Base-by-base conservation (phyloP, 2,888 invertebrate species). In the Rhingia rostrata region DNA sequence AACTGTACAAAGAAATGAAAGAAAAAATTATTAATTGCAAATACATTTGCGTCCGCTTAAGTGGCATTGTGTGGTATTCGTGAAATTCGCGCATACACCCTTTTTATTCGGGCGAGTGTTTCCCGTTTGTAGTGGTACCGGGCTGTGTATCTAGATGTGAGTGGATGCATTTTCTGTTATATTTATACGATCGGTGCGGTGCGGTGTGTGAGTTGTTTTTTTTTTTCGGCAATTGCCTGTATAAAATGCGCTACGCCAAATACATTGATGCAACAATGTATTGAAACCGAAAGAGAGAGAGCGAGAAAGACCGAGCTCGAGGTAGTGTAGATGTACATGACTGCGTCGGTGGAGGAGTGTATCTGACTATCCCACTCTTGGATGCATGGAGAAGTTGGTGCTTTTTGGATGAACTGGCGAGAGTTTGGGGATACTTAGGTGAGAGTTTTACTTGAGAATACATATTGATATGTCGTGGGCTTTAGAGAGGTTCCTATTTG, bases 361-460 rank as follows among this genome's bases (percentile, higher is more conserved):
- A 63, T 70, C 54, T 6, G 49, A 12, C 37, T 79, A 14, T 67
- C 75, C 58, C 41, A 53, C 51, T 69, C 22, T 39, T 22, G 74
- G 69, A 74, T 74, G 73, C 74, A 74, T 51, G 54, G 72, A 58
- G 73, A 58, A 53, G 69, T 70, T 45, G 45, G 73, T 43, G 72
- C 67, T 56, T 63, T 22, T 54, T 64, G 30, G 43, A 60, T 66
- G 60, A 66, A 63, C 56, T 35, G 32, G 51, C 22, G 61, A 43
- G 72, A 56, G 58, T 79, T 83, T 69, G 43, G 64, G 84, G 66
- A 80, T 43, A 69, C 56, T 80, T 84, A 84, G 64, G 74, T 80
- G 84, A 66, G 49, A 56, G 58, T 75, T 84, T 66, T 33, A 75
- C 84, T 75, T 56, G 9, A 43, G 32, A 35, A 43, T 73, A n/a